These are phyloP conservation scores for Aptenodytes patagonicus DNA, from an alignment of 2,113 vertebrate genomes.

Conservation along the genomic window DNA sequence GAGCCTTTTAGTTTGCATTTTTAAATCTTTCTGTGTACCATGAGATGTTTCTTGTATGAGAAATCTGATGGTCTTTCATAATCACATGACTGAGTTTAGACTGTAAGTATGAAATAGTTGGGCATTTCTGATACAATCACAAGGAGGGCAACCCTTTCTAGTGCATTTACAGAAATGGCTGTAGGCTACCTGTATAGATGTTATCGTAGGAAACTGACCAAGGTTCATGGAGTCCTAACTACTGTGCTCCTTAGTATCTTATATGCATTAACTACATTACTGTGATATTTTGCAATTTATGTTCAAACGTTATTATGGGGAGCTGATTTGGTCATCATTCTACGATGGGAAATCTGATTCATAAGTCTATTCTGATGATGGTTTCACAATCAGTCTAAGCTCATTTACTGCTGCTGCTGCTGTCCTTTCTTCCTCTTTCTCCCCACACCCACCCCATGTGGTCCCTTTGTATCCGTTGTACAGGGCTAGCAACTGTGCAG, in stretches of 20 bases:
- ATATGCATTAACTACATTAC: background rate
- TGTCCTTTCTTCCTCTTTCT: background rate
- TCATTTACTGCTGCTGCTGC: background rate
- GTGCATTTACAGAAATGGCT: background rate
- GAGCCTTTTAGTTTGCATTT: background rate
- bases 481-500: background rate
- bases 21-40: background rate
- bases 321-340: background rate
- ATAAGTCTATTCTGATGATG: background rate
- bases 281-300: background rate
- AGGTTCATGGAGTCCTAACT: background rate
- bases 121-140: background rate
- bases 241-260: background rate
- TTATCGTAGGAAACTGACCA: background rate
- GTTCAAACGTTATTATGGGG: background rate
- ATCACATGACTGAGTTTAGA: background rate
- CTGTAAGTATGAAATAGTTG: background rate
- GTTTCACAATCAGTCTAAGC: background rate
- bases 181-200: background rate
- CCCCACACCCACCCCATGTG: no score
- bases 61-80: background rate
- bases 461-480: background rate
- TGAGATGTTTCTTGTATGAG: background rate
- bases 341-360: background rate
- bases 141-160: background rate